Base-by-base conservation (phyloP, 1,140 invertebrate species). In the Spodoptera litura region DNA sequence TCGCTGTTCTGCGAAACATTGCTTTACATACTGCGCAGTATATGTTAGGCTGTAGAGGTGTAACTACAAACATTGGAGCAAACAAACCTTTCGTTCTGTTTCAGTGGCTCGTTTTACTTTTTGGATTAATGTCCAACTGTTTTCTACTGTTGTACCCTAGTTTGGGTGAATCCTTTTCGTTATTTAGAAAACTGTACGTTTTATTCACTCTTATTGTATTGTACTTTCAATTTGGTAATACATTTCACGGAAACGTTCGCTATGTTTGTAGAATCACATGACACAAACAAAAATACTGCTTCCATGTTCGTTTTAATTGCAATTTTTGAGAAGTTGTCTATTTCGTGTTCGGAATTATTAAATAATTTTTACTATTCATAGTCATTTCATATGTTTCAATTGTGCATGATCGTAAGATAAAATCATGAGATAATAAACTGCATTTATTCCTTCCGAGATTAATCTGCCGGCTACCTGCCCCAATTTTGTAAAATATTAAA, bases 401-500 rank as follows among this genome's bases (percentile, higher is more conserved):
- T 25, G 4, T 15, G 15, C 15, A 58, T 10, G n/a, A 25, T 58
- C 55, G 4, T 20, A 58, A 20, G 9, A 58, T 20, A 58, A 58
- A 12, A 58, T 58, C 56, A 11, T 27, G 20, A 9, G 6, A 0
- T 44, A 44, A 9, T 44, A 44, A 44, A 44, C 9, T 44, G 38
- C 13, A 12, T n/a, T 55, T 55, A 55, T 55, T n/a, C 52, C 6
- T 44, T 5, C 31, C 4, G 2, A 55, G 52, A 55, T 55, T 55
- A 31, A 35, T 5, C 13, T 27, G 13, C 13, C 12, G 6, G 35
- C 62, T 83, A 83, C 78, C 80, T 84, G 76, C 83, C 80, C 81
- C 82, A 86, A 87, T 87, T 84, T 82, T 80, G 79, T 80, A 82
- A 85, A 83, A 85, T 62, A 53, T 31, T 15, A 25, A 35, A 64